Evolutionary conservation across 1,140 invertebrate species (phyloP), one percentile per base, ranked within the genome.

Genomic region (Drosophila leontia): DNA sequence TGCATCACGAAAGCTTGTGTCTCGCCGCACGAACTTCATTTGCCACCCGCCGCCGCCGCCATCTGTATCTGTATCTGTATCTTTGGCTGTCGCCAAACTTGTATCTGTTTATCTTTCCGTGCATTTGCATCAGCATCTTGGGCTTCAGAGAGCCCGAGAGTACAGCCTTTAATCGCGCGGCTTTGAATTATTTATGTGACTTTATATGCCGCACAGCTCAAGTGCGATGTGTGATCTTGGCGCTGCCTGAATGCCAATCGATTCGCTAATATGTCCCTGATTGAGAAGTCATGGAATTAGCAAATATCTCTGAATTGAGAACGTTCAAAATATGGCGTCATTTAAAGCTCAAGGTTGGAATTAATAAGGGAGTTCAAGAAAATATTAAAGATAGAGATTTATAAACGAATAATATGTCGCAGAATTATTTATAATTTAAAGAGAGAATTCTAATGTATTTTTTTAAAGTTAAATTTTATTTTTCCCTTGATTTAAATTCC

Each of bases 171-270:
- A 71, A 72, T 72, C 65, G 67, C 53, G 35, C 23, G n/a, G 37
- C 67, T 71, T 72, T 72, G 68, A 72, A 72, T 72, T 72, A 72
- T 72, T 58, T 72, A 72, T 72, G 53, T 60, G 67, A 42, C 63
- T 53, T 56, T 39, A 56, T 37, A 56, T 39, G 53, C 34, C 12
- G 35, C 37, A 29, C 42, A 13, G 12, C 50, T 51, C 44, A 51
- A 72, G 69, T 72, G 69, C 53, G 53, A 72, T 59, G 69, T 48
- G 68, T 35, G 63, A 70, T 71, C 67, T 71, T 71, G 69, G 68
- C 32, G 35, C 51, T 35, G 44, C n/a, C 9, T 71, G 68, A 59
- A 72, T 72, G 53, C 35, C 67, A 72, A 72, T 72, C 67, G 51
- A 72, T 53, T 68, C 37, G 63, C 62, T 68, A 69, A 53, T 56